These are phyloP conservation scores for Poecilia gillii DNA, from an alignment of 2,797 vertebrate species.

Conservation along the genomic window DNA sequence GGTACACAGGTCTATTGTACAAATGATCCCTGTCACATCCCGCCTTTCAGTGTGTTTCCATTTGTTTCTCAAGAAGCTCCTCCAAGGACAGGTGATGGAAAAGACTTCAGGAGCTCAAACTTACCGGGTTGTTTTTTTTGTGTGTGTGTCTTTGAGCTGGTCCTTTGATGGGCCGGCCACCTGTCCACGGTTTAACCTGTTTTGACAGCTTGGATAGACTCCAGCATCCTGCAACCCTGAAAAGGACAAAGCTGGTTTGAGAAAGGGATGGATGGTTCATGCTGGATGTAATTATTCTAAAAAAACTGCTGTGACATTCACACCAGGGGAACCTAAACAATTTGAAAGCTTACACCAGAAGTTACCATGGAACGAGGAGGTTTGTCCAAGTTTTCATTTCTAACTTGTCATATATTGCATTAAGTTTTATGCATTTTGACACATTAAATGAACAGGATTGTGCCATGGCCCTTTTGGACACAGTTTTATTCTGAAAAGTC, in stretches of 20 bases:
- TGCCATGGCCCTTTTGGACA: background rate
- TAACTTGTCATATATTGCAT: background rate
- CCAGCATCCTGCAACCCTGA: constrained; percentile 4
- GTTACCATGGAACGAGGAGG: background rate
- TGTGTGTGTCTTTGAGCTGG: background rate
- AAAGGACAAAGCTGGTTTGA: constrained; percentile 1
- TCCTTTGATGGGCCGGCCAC: background rate
- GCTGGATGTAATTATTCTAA: background rate
- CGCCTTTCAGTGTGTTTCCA: background rate
- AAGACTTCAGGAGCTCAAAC: background rate
- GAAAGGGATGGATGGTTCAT: constrained; percentile 1
- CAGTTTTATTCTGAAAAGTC: background rate
- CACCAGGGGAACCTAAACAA: background rate
- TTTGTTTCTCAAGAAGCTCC: background rate
- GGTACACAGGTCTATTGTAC: background rate
- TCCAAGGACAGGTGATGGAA: background rate
- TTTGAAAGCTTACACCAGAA: background rate
- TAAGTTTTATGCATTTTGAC: background rate
- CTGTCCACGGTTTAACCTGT: background rate
- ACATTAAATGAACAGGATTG: background rate
- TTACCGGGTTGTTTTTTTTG: background rate
- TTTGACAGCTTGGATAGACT: constrained; percentile 1
- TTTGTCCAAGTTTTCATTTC: constrained; percentile 6
- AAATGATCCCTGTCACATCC: background rate
- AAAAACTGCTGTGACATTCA: background rate